Evolutionary conservation across 1,140 invertebrate genomes (phyloP).

Genomic region (Caenorhabditis briggsae): DNA sequence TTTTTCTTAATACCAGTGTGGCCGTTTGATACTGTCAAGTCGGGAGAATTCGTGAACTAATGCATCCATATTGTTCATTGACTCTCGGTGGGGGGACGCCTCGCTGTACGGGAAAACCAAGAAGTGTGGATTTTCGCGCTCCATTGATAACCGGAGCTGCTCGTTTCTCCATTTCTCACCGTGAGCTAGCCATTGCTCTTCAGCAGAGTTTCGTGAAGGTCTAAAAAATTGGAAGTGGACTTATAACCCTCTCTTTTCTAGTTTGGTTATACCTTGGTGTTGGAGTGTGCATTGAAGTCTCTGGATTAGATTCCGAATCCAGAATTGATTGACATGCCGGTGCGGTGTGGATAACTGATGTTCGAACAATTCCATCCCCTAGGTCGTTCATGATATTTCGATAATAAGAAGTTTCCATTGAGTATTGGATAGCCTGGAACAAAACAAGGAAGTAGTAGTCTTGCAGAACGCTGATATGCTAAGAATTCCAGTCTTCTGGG

Average conservation of each 20-base stretch:
- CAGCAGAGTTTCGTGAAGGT: conserved; percentile 54
- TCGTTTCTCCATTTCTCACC: conserved; percentile 64
- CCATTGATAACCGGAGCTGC: conserved; percentile 59
- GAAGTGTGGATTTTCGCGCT: conserved; percentile 54
- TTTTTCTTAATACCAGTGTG: conserved; percentile 16
- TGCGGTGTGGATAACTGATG: conserved; percentile 63
- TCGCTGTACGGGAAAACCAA: conserved; percentile 59
- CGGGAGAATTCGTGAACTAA: conserved; percentile 57
- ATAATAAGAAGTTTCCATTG: conserved; percentile 62
- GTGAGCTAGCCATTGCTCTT: conserved; percentile 63
- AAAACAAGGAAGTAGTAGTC: not conserved
- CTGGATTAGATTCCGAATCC: conserved; percentile 52
- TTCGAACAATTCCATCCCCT: conserved; percentile 59
- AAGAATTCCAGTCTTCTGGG: not conserved
- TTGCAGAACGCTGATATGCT: not conserved
- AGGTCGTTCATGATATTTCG: conserved; percentile 58
- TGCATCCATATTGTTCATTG: conserved; percentile 58
- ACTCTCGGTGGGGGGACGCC: conserved; percentile 57
- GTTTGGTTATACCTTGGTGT: conserved; percentile 57
- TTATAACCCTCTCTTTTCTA: not conserved
- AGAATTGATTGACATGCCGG: conserved; percentile 59
- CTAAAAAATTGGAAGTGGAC: not conserved
- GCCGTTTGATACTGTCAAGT: conserved; percentile 59
- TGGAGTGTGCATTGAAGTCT: not conserved
- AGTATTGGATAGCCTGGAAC: conserved; percentile 64